These are phyloP conservation scores for Tokudaia muenninki DNA, from an alignment of 2,797 vertebrate genomes.

Conservation along the genomic window DNA sequence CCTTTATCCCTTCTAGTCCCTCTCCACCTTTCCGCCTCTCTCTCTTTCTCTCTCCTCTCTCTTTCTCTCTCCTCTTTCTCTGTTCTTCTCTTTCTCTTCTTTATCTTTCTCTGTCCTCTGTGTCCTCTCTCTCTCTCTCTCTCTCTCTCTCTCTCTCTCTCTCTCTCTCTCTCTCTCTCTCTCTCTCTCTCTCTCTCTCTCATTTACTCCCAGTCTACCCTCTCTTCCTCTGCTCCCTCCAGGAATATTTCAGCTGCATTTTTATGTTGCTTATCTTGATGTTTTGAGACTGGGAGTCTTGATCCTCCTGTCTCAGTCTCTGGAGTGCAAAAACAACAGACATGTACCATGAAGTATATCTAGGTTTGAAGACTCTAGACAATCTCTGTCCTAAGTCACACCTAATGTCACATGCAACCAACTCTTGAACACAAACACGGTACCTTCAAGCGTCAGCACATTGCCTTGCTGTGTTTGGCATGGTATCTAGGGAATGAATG, in stretches of 20 bases:
- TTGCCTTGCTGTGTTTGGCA: neutral
- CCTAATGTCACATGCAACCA: neutral
- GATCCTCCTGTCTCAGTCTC: neutral
- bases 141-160: too few species aligned
- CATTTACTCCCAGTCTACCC: too few species aligned
- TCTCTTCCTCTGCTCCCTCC: neutral
- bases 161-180: neutral
- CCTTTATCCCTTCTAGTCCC: neutral
- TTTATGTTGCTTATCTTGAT: neutral
- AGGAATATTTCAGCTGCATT: accelerated
- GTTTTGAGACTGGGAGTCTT: neutral
- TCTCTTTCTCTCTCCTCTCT: neutral
- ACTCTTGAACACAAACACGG: neutral
- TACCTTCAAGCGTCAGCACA: neutral
- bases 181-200: neutral
- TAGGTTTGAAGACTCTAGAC: neutral
- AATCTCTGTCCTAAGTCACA: neutral
- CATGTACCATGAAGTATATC: neutral
- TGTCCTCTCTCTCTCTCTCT: too few species aligned
- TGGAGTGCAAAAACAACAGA: neutral
- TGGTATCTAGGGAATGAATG: too few species aligned
- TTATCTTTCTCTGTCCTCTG: too few species aligned
- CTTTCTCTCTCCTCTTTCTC: neutral
- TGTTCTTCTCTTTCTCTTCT: too few species aligned
- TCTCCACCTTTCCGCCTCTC: too few species aligned